Percentiles rank a stretch among this genome's conserved stretches.
Evolutionary conservation across 2,888 invertebrate species (phyloP).

Genomic region (Hydrotaea diabolus): DNA sequence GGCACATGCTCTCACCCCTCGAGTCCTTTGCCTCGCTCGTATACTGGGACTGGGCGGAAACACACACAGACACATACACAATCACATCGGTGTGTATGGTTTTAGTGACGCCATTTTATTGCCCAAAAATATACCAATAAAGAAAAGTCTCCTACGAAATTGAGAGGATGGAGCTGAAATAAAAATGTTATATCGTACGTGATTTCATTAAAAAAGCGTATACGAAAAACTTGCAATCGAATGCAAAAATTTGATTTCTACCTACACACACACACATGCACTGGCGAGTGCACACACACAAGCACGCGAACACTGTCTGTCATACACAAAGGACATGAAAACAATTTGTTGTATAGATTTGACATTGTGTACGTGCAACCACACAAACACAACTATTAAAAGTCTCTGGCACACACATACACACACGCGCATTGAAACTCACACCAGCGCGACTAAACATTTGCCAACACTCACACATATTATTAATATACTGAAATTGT

Average conservation of each 20-base stretch:
- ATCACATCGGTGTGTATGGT: not conserved
- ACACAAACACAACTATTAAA: constrained; percentile 66
- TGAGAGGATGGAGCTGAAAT: constrained; percentile 51
- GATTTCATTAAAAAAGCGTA: constrained; percentile 67
- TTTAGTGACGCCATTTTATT: constrained; percentile 65
- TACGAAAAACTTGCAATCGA: constrained; percentile 64
- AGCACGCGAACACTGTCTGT: constrained; percentile 20
- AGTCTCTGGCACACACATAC: constrained; percentile 57
- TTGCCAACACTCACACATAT: constrained; percentile 39
- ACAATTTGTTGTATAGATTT: constrained; percentile 66
- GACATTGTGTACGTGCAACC: constrained; percentile 65
- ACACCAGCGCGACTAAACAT: not conserved
- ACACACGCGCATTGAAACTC: not conserved
- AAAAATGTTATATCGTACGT: constrained; percentile 68
- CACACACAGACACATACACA: constrained; percentile 1
- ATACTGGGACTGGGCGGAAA: constrained; percentile 46
- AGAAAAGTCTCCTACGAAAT: constrained; percentile 55
- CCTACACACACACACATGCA: constrained; percentile 51
- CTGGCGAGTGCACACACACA: constrained; percentile 46
- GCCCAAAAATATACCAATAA: constrained; percentile 61
- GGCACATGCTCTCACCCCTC: constrained; percentile 28
- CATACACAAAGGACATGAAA: constrained; percentile 48
- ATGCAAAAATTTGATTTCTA: constrained; percentile 67
- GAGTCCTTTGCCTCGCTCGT: constrained; percentile 16
- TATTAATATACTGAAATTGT: constrained; percentile 69